Base-by-base conservation (phyloP, 23 tunicate species). In the Trididemnum miniatum region DNA sequence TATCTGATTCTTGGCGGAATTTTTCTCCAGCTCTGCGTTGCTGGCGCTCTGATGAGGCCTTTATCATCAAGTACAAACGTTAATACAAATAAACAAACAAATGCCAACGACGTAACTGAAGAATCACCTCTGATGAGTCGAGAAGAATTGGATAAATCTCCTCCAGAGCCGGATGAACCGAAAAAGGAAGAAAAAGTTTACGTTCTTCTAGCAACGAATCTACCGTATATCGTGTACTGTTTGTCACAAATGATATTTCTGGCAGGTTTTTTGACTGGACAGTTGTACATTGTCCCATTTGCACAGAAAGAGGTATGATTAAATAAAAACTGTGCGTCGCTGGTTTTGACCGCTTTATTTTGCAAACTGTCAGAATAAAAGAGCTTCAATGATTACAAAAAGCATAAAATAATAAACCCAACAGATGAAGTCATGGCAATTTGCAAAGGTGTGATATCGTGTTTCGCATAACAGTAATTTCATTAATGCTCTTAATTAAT, bases 261-360 rank as follows among this genome's bases (percentile, higher is more conserved):
- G 5, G 87, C 90, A 20, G 97, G 97, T n/a, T 91, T 81, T 81
- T 57, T 91, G 38, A 71, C 76, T 9, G 59, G 71, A 31, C 97
- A 91, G 62, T 75, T 91, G 38, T 91, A 91, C 77, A 91, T 91
- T 26, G 87, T 91, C 22, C 97, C 97, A 35, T 91, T 79, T 69
- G 97, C 97, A 20, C 84, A 77, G 54, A 52, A 54, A 22, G 90
- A 91, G 81, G 97, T 91, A 77, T 0, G 59, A n/a, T n/a, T n/a
- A n/a, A n/a, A n/a, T n/a, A n/a, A n/a, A n/a, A n/a, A n/a, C n/a
- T n/a, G n/a, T n/a, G n/a, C n/a, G n/a, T n/a, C n/a, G n/a, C n/a
- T n/a, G n/a, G n/a, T n/a, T n/a, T n/a, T n/a, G n/a, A n/a, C n/a
- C n/a, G n/a, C n/a, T n/a, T n/a, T n/a, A n/a, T n/a, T n/a, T n/a